phyloP scores from a whole-genome alignment of 2,113 vertebrate genomes.

The Lutjanus erythropterus region DNA sequence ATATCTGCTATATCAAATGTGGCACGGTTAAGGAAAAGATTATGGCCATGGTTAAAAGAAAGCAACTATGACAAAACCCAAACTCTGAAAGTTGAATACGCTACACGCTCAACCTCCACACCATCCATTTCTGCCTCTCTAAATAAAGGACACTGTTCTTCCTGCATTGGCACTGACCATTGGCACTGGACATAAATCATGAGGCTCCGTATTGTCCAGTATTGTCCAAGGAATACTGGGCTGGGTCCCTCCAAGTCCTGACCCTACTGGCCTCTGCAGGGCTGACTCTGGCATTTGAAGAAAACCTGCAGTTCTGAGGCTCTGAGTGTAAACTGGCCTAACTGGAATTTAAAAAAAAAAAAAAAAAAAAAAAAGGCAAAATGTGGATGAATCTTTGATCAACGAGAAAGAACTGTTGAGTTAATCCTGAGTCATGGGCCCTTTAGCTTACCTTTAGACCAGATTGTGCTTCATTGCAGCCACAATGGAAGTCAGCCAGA shows the following conservation, averaged over 20 bases:
- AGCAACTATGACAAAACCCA: not conserved
- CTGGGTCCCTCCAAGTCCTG: not conserved
- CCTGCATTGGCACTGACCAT: not conserved
- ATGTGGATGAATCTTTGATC: not conserved
- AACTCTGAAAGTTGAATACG: not conserved
- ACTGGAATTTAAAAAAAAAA: not conserved
- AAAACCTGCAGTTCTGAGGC: not conserved
- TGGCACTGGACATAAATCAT: not conserved
- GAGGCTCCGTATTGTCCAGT: not conserved
- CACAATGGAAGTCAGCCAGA: constrained; percentile 43
- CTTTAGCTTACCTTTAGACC: constrained; percentile 16
- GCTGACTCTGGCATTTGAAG: not conserved
- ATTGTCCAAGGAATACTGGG: too few species aligned
- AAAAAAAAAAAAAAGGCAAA: not conserved
- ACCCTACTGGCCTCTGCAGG: not conserved
- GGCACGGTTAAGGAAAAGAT: not conserved
- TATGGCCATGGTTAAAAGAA: not conserved
- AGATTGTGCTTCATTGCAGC: constrained; percentile 45
- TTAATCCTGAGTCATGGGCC: constrained; percentile 43
- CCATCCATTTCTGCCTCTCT: not conserved
- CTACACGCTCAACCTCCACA: not conserved
- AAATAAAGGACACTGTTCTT: not conserved
- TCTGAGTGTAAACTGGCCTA: not conserved
- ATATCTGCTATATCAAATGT: not conserved
- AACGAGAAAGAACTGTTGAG: not conserved